Evolutionary conservation across 35 echinoderm and acorn worm species (phyloP).

Genomic region (Chiridota heheva): DNA sequence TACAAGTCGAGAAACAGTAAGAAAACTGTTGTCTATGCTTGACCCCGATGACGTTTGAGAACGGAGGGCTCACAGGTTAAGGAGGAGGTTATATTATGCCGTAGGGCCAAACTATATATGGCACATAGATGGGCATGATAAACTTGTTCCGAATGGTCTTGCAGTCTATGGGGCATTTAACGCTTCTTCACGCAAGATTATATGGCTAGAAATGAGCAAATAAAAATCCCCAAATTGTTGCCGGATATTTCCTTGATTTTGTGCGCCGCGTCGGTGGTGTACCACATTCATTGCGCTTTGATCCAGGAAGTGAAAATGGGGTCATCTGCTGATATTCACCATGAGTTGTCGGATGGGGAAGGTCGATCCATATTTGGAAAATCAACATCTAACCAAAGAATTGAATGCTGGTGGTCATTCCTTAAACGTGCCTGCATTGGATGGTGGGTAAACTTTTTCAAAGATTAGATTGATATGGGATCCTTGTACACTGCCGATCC

Average conservation of each 20-base stretch:
- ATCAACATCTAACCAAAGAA: conserved; percentile 47
- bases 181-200: conserved; percentile 1
- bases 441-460: conserved; percentile 45
- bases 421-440: conserved; percentile 1
- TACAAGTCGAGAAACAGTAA: conserved; percentile 26
- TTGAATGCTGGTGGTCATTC: conserved; percentile 53
- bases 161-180: conserved; percentile 16
- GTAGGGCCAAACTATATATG: conserved; percentile 18
- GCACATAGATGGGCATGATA: conserved; percentile 28
- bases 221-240: conserved; percentile 34
- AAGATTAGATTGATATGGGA: conserved; percentile 45
- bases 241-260: conserved; percentile 21
- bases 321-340: background rate
- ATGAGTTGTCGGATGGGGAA: conserved; percentile 9
- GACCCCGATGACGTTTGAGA: conserved; percentile 42
- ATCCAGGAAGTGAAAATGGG: background rate
- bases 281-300: background rate
- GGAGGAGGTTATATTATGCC: conserved; percentile 17
- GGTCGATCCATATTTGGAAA: conserved; percentile 33
- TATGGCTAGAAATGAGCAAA: conserved; percentile 53
- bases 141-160: conserved; percentile 33
- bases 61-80: conserved; percentile 17
- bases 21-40: conserved; percentile 11
- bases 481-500: conserved; percentile 22
- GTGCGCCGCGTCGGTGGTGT: background rate